Conservation (phyloP, 2,888 invertebrate genomes). For the Trissolcus japonicus region DNA sequence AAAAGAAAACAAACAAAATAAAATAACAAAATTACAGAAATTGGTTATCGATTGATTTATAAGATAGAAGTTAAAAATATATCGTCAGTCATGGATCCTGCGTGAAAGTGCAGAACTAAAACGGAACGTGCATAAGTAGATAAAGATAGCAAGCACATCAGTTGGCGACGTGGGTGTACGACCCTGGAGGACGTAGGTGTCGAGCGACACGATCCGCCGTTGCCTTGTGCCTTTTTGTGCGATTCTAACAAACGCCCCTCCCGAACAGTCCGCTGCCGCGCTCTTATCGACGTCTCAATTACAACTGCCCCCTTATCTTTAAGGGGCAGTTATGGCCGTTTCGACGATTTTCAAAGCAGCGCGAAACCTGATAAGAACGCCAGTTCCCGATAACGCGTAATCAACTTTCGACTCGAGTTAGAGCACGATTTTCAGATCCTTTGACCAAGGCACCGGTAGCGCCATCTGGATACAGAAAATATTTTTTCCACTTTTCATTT, state of each 20-base stretch:
- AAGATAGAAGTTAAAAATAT: slow-evolving; percentile 16
- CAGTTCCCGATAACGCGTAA: too few species aligned
- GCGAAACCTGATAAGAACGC: slow-evolving; percentile 1
- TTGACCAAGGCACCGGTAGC: too few species aligned
- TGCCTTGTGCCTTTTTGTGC: slow-evolving; percentile 79
- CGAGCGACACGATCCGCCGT: slow-evolving; percentile 60
- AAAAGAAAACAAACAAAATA: too few species aligned
- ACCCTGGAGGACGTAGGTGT: slow-evolving; percentile 61
- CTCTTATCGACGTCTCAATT: slow-evolving; percentile 1
- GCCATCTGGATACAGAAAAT: too few species aligned
- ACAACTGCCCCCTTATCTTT: slow-evolving; percentile 1
- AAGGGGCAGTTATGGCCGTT: neutral
- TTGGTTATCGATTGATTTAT: neutral
- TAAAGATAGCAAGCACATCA: slow-evolving; percentile 40
- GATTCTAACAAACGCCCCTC: neutral
- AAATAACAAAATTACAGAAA: too few species aligned
- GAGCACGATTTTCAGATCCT: too few species aligned
- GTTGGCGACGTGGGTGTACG: slow-evolving; percentile 50
- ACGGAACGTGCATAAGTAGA: slow-evolving; percentile 42
- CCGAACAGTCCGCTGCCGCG: neutral
- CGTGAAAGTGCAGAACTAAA: slow-evolving; percentile 20
- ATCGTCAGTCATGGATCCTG: slow-evolving; percentile 9
- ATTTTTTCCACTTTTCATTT: too few species aligned
- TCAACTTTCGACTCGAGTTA: too few species aligned
- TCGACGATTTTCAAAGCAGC: slow-evolving; percentile 12